These are phyloP conservation scores for Glaucidium brasilianum DNA, from an alignment of 2,113 vertebrate genomes.

Conservation along the genomic window DNA sequence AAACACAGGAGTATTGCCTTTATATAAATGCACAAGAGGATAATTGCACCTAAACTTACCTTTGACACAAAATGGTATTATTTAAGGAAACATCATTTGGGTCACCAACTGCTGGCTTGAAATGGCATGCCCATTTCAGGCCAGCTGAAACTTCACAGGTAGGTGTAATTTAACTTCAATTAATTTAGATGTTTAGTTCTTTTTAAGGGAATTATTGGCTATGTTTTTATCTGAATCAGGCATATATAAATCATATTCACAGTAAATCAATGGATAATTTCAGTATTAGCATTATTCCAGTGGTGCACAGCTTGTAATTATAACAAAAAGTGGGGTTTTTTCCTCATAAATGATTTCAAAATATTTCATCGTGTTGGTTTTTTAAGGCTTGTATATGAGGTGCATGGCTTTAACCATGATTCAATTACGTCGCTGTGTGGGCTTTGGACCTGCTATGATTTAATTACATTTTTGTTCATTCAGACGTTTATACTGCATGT, in stretches of 20 bases:
- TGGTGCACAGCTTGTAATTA: slow-evolving; percentile 27
- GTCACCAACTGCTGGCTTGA: background rate
- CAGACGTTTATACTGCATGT: slow-evolving; percentile 32
- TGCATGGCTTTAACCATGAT: slow-evolving; percentile 45
- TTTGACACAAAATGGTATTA: background rate
- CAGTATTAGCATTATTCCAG: slow-evolving; percentile 19
- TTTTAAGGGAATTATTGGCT: slow-evolving; percentile 33
- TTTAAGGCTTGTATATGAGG: slow-evolving; percentile 19
- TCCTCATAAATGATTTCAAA: slow-evolving; percentile 10
- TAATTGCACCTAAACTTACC: background rate
- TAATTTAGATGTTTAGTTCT: slow-evolving; percentile 38
- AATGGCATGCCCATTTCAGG: background rate
- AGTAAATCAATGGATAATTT: slow-evolving; percentile 33
- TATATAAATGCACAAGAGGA: background rate
- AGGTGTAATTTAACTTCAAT: slow-evolving; percentile 22
- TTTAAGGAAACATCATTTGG: background rate
- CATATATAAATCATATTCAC: background rate
- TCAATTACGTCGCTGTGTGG: background rate
- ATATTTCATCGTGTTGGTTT: background rate
- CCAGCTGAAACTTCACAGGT: background rate
- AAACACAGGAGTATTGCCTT: background rate
- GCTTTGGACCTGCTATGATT: slow-evolving; percentile 53
- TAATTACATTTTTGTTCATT: slow-evolving; percentile 68
- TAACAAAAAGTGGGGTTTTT: background rate
- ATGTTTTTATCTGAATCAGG: slow-evolving; percentile 40